These are phyloP conservation scores for Pantherophis guttatus DNA, from an alignment of 2,113 vertebrate species.

Conservation along the genomic window DNA sequence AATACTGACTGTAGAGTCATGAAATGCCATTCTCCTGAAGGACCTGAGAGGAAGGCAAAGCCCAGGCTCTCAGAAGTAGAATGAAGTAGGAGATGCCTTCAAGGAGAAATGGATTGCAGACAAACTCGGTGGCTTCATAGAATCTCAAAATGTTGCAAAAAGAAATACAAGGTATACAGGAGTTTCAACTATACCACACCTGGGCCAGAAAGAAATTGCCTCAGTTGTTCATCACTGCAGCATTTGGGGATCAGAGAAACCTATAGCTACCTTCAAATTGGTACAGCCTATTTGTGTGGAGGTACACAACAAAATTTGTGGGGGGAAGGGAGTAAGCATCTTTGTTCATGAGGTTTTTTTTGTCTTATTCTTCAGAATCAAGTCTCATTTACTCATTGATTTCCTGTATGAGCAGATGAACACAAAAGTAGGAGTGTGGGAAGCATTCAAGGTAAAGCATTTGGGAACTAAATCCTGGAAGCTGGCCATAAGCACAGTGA, in stretches of 20 bases:
- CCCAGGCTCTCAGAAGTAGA: not conserved
- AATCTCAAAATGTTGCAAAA: not conserved
- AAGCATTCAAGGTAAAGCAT: not conserved
- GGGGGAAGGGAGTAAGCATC: not conserved
- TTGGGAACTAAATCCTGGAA: not conserved
- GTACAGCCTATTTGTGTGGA: not conserved
- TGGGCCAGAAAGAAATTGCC: not conserved
- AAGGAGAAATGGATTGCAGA: not conserved
- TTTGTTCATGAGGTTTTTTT: not conserved
- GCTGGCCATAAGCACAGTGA: not conserved
- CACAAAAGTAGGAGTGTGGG: not conserved
- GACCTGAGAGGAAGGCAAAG: not conserved
- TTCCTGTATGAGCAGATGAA: not conserved
- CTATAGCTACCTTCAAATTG: not conserved
- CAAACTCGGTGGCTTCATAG: not conserved
- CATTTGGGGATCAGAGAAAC: not conserved
- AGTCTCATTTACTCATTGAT: not conserved
- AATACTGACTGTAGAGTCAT: not conserved
- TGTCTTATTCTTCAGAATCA: not conserved
- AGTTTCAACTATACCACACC: not conserved
- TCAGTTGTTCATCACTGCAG: not conserved
- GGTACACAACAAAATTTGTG: not conserved
- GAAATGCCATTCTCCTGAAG: not conserved
- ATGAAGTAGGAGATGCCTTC: not conserved
- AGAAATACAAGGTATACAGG: not conserved